These are phyloP conservation scores for Leptinotarsa rubiginosa DNA, from an alignment of 2,888 invertebrate species.

Conservation along the genomic window DNA sequence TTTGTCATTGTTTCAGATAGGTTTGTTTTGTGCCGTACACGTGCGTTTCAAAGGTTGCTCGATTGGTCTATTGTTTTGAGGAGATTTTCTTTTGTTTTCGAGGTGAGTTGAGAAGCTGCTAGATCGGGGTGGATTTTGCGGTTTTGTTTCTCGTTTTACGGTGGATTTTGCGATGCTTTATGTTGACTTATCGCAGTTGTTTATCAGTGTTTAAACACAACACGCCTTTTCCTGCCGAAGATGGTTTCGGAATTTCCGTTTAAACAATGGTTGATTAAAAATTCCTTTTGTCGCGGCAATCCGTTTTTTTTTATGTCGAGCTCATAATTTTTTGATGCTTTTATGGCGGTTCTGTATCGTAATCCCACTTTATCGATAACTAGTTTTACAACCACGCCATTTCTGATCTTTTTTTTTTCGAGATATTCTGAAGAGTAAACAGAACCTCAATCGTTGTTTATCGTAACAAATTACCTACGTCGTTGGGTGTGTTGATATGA, in stretches of 20 bases:
- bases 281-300: neutral
- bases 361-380: neutral
- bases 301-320: neutral
- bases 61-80: slow-evolving; percentile 28
- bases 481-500: slow-evolving; percentile 8
- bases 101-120: slow-evolving; percentile 5
- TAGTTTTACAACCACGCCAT: slow-evolving; percentile 8
- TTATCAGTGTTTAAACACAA: slow-evolving; percentile 38
- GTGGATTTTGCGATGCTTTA: slow-evolving; percentile 23
- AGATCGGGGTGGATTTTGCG: slow-evolving; percentile 4
- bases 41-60: slow-evolving; percentile 45
- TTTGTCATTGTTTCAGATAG: slow-evolving; percentile 29
- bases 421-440: slow-evolving; percentile 1
- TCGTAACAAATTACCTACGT: neutral
- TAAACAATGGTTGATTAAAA: slow-evolving; percentile 30
- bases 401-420: neutral
- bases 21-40: slow-evolving; percentile 36
- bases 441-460: neutral
- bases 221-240: slow-evolving; percentile 45
- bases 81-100: slow-evolving; percentile 29
- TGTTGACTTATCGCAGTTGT: slow-evolving; percentile 21
- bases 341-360: neutral
- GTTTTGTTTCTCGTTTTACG: neutral
- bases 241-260: slow-evolving; percentile 43
- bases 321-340: neutral